Evolutionary conservation across 2,113 vertebrate species (phyloP).

Genomic region (Pyxicephalus adspersus): DNA sequence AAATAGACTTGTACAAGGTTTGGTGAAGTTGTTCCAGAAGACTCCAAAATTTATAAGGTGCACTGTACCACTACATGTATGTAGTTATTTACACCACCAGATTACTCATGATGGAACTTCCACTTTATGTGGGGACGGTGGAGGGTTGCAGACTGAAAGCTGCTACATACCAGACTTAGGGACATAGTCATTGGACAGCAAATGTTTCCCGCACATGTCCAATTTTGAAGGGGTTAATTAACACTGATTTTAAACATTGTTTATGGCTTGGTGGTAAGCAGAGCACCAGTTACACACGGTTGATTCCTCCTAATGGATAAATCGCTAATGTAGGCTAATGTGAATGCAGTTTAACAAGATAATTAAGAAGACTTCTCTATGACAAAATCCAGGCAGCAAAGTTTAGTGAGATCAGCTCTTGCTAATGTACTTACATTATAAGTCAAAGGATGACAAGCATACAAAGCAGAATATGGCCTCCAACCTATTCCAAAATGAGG

Average conservation of each 20-base stretch:
- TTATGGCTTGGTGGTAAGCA: background rate
- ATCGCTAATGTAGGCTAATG: slow-evolving; percentile 33
- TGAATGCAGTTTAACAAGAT: slow-evolving; percentile 21
- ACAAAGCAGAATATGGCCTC: slow-evolving; percentile 69
- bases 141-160: too few species aligned
- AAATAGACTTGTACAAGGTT: too few species aligned
- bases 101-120: too few species aligned
- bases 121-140: too few species aligned
- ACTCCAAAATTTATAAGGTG: too few species aligned
- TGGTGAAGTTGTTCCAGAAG: too few species aligned
- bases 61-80: too few species aligned
- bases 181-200: too few species aligned
- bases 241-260: background rate
- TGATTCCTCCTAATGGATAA: slow-evolving; percentile 29
- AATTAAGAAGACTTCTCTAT: slow-evolving; percentile 14
- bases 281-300: background rate
- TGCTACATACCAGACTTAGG: too few species aligned
- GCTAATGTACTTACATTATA: slow-evolving; percentile 33
- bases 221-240: background rate
- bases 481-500: too few species aligned
- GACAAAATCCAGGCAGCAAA: slow-evolving; percentile 21
- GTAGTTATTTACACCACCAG: too few species aligned
- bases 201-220: too few species aligned
- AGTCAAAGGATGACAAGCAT: background rate
- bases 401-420: slow-evolving; percentile 11